Evolutionary conservation across 64 coral and sea anemone species (phyloP).

Genomic region (Platygyra sinensis): DNA sequence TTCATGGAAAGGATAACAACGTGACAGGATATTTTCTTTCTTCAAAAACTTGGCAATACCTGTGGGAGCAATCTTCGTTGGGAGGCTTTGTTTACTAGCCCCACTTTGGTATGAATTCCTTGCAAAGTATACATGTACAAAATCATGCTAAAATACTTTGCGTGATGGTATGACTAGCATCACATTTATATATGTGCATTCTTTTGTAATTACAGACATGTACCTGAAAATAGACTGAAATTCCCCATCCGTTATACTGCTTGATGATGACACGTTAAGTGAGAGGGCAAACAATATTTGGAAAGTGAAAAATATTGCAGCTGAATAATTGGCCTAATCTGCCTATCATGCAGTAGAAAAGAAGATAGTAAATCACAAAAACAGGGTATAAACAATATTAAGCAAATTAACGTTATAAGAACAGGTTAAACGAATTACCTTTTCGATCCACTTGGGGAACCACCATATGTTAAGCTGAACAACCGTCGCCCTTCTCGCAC

Average conservation of each 20-base stretch:
- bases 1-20: no score
- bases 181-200: no score
- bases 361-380: not conserved
- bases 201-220: no score
- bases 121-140: conserved; percentile 26
- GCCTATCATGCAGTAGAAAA: no score
- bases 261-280: no score
- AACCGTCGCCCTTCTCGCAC: conserved; percentile 64
- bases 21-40: not conserved
- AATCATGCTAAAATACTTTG: not conserved
- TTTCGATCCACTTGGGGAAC: conserved; percentile 96
- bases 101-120: conserved; percentile 93
- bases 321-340: no score
- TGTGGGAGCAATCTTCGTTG: conserved; percentile 97
- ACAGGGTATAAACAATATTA: not conserved
- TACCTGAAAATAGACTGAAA: no score
- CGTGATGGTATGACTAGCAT: not conserved
- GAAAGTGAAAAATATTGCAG: no score
- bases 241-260: no score
- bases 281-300: no score
- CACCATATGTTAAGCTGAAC: conserved; percentile 86
- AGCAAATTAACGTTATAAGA: not conserved
- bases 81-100: conserved; percentile 90
- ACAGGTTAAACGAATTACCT: conserved; percentile 69
- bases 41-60: conserved; percentile 32